Base-by-base conservation (phyloP, 2,113 vertebrate species). In the Micromys minutus region DNA sequence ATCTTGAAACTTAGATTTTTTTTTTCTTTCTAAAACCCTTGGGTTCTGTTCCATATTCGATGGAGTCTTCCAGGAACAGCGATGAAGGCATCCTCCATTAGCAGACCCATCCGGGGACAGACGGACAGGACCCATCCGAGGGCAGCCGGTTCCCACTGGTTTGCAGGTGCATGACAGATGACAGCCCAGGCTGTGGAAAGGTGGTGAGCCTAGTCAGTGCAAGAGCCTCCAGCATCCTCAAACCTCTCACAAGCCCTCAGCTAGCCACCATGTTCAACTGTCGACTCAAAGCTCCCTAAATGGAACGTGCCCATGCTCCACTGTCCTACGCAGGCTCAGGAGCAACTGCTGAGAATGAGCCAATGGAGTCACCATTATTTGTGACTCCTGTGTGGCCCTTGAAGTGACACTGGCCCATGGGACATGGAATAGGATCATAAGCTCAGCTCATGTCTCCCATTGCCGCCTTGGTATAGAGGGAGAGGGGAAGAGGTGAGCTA, bases 281-380 rank as follows among this genome's bases (percentile, higher is more conserved):
- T n/a, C 67, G 52, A 15, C 6, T 11, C 11, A 24, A 52, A 26
- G 13, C 11, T 34, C 22, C 75, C 61, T 15, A 17, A 61, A 22
- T 13, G 74, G 67, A 42, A n/a, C 9, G 36, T 89, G 67, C 29
- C n/a, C 59, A 4, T 2, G 5, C 55, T 80, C 89, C 24, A 63
- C 81, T 26, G 0, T 36, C 13, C n/a, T 36, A 15, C 11, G 8
- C 22, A 21, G 29, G 4, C 34, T 17, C 4, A 0, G 50, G 47
- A 29, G 11, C 76, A 42, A 3, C 7, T 7, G 5, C 39, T 65
- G 0, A 8, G 22, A 12, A 17, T 7, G 47, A 45, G 36, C 71
- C 61, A 63, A 11, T 5, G 0, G n/a, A 63, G 55, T n/a, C 1
- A 0, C 4, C 17, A 12, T 45, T 19, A 1, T 3, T 21, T 50